A percentile compares a stretch with the other conserved stretches of the same genome.
Conservation (phyloP, 2,888 invertebrate species). For the Caenorhabditis plicata region DNA sequence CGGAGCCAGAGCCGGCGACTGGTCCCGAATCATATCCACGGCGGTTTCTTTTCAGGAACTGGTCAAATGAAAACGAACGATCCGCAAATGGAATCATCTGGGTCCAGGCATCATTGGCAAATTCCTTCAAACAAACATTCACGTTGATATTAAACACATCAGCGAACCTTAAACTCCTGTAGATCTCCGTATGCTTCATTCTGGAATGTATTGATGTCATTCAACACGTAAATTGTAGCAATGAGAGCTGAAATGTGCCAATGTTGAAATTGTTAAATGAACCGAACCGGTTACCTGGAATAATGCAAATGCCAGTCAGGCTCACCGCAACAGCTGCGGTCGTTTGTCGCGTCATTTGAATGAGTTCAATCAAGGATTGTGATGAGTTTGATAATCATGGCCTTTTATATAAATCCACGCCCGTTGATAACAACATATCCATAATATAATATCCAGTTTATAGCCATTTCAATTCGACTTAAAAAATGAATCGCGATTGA, state of each 20-base stretch:
- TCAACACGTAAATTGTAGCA: constrained; percentile 24
- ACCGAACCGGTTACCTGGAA: constrained; percentile 12
- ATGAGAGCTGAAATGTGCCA: constrained; percentile 12
- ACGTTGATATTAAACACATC: too few relatives aligned
- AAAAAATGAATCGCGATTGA: too few relatives aligned
- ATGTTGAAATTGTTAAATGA: not conserved
- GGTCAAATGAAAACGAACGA: too few relatives aligned
- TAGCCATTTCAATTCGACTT: too few relatives aligned
- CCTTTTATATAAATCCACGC: too few relatives aligned
- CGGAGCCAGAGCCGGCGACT: constrained; percentile 9
- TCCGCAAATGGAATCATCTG: too few relatives aligned
- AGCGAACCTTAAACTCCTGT: constrained; percentile 32
- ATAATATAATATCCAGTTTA: too few relatives aligned
- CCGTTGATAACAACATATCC: too few relatives aligned
- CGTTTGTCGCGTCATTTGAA: constrained; percentile 20
- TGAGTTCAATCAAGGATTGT: too few relatives aligned
- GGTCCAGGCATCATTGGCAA: constrained; percentile 33
- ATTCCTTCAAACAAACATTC: too few relatives aligned
- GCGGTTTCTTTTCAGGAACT: constrained; percentile 12
- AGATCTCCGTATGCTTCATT: constrained; percentile 23
- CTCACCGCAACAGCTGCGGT: constrained; percentile 23
- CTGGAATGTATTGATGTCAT: constrained; percentile 33
- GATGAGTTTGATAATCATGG: too few relatives aligned
- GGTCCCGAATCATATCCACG: constrained; percentile 21
- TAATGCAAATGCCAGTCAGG: constrained; percentile 26